These are phyloP conservation scores for Ectobius pallidus DNA, from an alignment of 2,888 invertebrate species.

Conservation along the genomic window DNA sequence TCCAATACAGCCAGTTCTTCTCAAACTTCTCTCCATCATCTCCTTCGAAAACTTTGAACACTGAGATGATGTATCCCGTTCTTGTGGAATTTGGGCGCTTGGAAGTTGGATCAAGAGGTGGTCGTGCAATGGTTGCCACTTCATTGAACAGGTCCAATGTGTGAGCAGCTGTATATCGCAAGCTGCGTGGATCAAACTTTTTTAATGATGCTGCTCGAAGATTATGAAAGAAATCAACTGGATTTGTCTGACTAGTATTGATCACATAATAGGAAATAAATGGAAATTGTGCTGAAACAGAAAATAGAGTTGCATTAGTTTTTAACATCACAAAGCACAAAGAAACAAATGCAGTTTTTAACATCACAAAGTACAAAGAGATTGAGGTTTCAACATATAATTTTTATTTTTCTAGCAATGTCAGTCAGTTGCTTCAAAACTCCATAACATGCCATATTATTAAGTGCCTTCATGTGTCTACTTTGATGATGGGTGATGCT, in stretches of 20 bases:
- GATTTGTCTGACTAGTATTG: constrained; percentile 86
- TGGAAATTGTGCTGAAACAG: constrained; percentile 78
- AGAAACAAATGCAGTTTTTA: too few species aligned
- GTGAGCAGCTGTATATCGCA: constrained; percentile 85
- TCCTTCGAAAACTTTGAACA: constrained; percentile 94
- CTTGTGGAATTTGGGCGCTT: constrained; percentile 79
- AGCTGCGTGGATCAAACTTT: constrained; percentile 82
- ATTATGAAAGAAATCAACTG: constrained; percentile 83
- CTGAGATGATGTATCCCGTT: constrained; percentile 90
- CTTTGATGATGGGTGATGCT: too few species aligned
- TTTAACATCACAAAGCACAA: too few species aligned
- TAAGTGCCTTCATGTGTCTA: too few species aligned
- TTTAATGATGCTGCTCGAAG: constrained; percentile 81
- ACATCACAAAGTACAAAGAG: too few species aligned
- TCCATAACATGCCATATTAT: too few species aligned
- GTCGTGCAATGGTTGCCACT: constrained; percentile 89
- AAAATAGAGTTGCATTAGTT: too few species aligned
- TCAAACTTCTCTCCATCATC: constrained; percentile 92
- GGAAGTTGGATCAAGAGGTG: constrained; percentile 74
- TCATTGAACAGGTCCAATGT: constrained; percentile 87
- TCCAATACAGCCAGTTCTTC: constrained; percentile 95
- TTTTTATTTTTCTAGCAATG: too few species aligned
- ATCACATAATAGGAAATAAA: constrained; percentile 91
- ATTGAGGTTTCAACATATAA: too few species aligned
- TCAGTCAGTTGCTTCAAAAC: too few species aligned